Percentiles rank a stretch among this genome's conserved stretches.
Evolutionary conservation across 2,888 invertebrate genomes (phyloP).

Genomic region (Cyrtodaria siliqua): DNA sequence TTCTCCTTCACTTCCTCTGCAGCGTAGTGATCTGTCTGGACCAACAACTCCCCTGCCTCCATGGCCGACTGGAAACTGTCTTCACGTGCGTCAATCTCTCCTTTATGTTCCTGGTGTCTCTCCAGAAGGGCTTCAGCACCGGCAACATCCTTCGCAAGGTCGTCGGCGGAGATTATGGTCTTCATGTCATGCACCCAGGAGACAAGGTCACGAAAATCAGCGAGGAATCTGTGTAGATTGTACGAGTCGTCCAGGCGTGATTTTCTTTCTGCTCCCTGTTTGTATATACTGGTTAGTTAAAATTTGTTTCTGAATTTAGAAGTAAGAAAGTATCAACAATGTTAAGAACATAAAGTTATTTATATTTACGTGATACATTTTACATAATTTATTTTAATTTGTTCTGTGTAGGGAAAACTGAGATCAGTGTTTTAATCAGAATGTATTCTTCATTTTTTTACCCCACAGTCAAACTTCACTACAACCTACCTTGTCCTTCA

Average conservation of each 20-base stretch:
- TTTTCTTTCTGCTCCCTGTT: slow-evolving; percentile 91
- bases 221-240: slow-evolving; percentile 97
- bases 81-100: slow-evolving; percentile 99
- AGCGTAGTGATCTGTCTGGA: slow-evolving; percentile 96
- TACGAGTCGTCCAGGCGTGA: slow-evolving; percentile 97
- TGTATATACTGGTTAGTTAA: no score
- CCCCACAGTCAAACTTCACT: no score
- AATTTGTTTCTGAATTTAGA: no score
- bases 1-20: slow-evolving; percentile 96
- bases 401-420: no score
- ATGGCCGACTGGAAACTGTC: slow-evolving; percentile 97
- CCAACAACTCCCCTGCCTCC: slow-evolving; percentile 94
- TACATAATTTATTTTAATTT: no score
- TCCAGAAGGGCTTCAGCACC: slow-evolving; percentile 99
- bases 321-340: no score
- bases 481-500: slow-evolving; percentile 95
- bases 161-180: slow-evolving; percentile 98
- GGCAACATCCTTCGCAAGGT: slow-evolving; percentile 99
- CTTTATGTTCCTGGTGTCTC: slow-evolving; percentile 98
- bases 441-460: no score
- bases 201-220: slow-evolving; percentile 95
- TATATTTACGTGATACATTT: no score
- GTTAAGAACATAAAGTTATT: no score
- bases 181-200: slow-evolving; percentile 99
- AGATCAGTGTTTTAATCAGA: no score